Conservation (phyloP, 2,888 invertebrate genomes). For the Congeria kusceri region DNA sequence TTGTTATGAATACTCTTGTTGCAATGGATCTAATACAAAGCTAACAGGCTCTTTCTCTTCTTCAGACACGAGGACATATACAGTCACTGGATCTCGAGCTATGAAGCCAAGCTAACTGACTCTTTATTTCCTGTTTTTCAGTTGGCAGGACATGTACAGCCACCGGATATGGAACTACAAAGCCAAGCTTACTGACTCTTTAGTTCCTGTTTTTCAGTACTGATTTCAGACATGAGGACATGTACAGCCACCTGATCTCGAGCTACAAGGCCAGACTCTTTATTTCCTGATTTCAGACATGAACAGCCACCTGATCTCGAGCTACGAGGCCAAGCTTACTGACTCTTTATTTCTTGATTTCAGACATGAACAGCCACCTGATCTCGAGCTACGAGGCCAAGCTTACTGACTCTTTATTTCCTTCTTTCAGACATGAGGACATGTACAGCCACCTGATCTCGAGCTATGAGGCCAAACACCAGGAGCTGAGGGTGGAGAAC, state of each 20-base stretch:
- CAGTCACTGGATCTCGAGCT: constrained; percentile 76
- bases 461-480: constrained; percentile 81
- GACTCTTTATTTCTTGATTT: no score
- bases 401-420: no score
- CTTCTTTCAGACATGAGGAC: constrained; percentile 76
- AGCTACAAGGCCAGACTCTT: constrained; percentile 82
- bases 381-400: constrained; percentile 81
- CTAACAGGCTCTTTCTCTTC: no score
- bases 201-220: constrained; percentile 11
- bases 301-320: constrained; percentile 78
- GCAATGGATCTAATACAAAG: no score
- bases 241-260: constrained; percentile 78
- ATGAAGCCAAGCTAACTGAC: no score
- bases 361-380: constrained; percentile 81
- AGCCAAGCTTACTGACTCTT: no score
- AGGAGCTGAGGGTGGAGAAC: constrained; percentile 81
- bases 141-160: no score
- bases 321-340: constrained; percentile 82
- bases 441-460: constrained; percentile 79
- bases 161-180: no score
- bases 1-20: no score
- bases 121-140: no score
- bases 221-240: constrained; percentile 78
- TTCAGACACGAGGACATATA: constrained; percentile 81
- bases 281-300: no score